These are phyloP conservation scores for Grapholita molesta DNA, from an alignment of 1,140 invertebrate genomes.

Conservation along the genomic window DNA sequence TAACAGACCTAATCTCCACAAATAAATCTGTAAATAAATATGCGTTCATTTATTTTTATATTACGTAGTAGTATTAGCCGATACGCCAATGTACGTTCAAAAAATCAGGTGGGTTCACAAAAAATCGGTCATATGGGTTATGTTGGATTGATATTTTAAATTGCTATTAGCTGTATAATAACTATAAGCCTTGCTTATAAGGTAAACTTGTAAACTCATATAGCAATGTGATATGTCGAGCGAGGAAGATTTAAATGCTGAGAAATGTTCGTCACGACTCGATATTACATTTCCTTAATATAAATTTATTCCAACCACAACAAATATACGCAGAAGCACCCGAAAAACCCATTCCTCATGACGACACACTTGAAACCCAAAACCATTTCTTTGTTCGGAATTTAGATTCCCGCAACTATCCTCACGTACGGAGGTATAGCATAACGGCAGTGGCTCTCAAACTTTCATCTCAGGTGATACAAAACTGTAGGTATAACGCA, in stretches of 20 bases:
- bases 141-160: too few relatives aligned
- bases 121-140: too few relatives aligned
- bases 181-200: too few relatives aligned
- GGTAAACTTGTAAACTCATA: too few relatives aligned
- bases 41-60: too few relatives aligned
- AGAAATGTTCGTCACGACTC: not conserved
- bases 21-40: too few relatives aligned
- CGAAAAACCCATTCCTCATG: not conserved
- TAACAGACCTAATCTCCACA: too few relatives aligned
- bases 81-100: too few relatives aligned
- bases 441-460: not conserved
- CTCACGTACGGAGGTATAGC: slow-evolving; percentile 6
- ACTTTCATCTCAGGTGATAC: not conserved
- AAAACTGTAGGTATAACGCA: too few relatives aligned
- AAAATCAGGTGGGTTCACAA: too few relatives aligned
- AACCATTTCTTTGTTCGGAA: slow-evolving; percentile 7
- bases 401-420: slow-evolving; percentile 11
- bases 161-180: too few relatives aligned
- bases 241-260: not conserved
- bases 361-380: not conserved
- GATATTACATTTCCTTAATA: not conserved
- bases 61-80: too few relatives aligned
- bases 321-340: not conserved
- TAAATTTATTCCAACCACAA: not conserved
- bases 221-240: not conserved